Conservation (phyloP, 2,888 invertebrate genomes). For the Phengaris alcon region DNA sequence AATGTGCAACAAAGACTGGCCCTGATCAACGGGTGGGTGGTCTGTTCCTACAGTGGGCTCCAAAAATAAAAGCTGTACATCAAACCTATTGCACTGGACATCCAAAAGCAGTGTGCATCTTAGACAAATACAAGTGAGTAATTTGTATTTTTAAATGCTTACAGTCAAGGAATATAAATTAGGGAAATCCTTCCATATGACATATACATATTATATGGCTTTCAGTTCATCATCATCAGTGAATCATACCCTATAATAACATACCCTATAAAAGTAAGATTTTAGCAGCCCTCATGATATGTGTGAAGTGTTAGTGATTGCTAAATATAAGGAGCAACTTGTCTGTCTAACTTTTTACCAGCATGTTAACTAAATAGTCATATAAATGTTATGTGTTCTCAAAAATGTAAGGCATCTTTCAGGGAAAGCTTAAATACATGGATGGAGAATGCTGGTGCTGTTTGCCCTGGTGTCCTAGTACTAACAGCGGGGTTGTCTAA, state of each 20-base stretch:
- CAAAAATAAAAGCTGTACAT: constrained; percentile 90
- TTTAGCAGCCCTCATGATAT: no score
- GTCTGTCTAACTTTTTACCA: background rate
- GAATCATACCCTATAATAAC: no score
- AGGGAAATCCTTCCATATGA: background rate
- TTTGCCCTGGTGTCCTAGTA: constrained; percentile 91
- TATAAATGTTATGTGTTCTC: background rate
- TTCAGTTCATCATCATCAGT: no score
- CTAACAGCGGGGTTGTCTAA: constrained; percentile 95
- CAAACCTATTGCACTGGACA: constrained; percentile 94
- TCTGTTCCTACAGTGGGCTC: constrained; percentile 91
- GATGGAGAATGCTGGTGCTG: constrained; percentile 93
- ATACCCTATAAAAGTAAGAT: no score
- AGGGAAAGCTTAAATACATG: constrained; percentile 91
- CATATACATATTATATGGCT: no score
- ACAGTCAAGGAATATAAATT: background rate
- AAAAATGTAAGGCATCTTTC: constrained; percentile 33
- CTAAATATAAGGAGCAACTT: background rate
- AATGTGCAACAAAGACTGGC: constrained; percentile 84
- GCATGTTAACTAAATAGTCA: background rate
- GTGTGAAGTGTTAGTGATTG: no score
- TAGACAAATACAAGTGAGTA: constrained; percentile 94
- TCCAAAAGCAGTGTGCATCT: constrained; percentile 94
- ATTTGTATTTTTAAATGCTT: background rate
- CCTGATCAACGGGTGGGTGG: constrained; percentile 93